Percentiles rank a stretch among this genome's conserved stretches.
Conservation (phyloP, 2,113 vertebrate species). For the Caranx ignobilis region DNA sequence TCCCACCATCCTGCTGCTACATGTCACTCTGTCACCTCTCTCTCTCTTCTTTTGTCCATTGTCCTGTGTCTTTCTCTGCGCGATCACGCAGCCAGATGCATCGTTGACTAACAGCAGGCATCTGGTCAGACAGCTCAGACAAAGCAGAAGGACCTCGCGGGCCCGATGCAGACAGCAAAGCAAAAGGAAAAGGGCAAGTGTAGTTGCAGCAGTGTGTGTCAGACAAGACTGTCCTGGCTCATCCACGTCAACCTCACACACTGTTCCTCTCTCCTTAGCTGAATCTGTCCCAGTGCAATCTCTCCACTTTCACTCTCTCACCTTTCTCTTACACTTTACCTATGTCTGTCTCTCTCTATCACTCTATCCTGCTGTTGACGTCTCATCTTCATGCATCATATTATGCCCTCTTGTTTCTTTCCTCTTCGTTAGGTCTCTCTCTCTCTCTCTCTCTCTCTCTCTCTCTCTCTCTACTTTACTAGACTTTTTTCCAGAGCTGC, state of each 20-base stretch:
- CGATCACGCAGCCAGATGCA: slow-evolving; percentile 6
- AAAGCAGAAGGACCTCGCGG: slow-evolving; percentile 54
- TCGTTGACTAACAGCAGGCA: slow-evolving; percentile 55
- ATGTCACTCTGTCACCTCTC: background rate
- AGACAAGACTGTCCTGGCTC: slow-evolving; percentile 61
- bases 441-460: background rate
- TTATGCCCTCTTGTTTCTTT: background rate
- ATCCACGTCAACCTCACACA: slow-evolving; percentile 54
- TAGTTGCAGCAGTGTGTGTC: slow-evolving; percentile 47
- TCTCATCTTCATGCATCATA: background rate
- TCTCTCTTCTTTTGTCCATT: background rate
- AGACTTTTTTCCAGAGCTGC: too few relatives aligned
- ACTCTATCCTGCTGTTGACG: background rate
- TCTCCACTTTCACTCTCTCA: background rate
- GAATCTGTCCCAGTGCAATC: background rate
- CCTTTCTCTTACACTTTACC: background rate
- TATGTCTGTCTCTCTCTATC: background rate
- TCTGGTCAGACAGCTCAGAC: slow-evolving; percentile 54
- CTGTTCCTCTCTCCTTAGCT: slow-evolving; percentile 24
- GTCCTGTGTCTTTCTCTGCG: background rate
- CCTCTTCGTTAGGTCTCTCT: background rate
- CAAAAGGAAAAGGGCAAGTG: slow-evolving; percentile 65
- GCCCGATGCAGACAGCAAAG: slow-evolving; percentile 32
- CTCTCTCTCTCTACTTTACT: too few relatives aligned
- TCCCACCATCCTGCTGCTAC: background rate